Evolutionary conservation across 2,888 invertebrate genomes (phyloP).

Genomic region (Masnerella sp.): DNA sequence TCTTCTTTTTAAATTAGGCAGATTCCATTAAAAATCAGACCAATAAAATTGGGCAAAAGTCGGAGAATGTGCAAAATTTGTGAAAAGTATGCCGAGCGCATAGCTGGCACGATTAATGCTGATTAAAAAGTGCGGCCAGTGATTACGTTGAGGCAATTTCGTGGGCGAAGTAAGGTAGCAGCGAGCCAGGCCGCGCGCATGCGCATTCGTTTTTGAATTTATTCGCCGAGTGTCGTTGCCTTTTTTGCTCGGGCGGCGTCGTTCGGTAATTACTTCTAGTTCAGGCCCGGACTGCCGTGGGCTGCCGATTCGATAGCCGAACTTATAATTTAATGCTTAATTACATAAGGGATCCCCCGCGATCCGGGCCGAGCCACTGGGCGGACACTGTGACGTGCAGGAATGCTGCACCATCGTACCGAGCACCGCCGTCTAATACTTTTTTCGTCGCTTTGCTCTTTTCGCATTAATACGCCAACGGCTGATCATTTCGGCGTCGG

Average conservation of each 20-base stretch:
- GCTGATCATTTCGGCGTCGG: constrained; percentile 19
- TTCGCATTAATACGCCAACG: constrained; percentile 21
- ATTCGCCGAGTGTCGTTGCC: constrained; percentile 45
- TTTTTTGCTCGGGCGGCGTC: constrained; percentile 49
- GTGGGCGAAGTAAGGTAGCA: constrained; percentile 71
- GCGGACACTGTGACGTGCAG: constrained; percentile 75
- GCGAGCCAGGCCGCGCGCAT: constrained; percentile 27
- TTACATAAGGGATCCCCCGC: constrained; percentile 76
- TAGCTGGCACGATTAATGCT: constrained; percentile 61
- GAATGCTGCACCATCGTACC: constrained; percentile 60
- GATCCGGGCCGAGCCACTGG: constrained; percentile 76
- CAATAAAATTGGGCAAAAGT: too few relatives aligned
- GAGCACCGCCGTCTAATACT: constrained; percentile 37
- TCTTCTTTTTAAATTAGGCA: too few relatives aligned
- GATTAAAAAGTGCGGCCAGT: constrained; percentile 69
- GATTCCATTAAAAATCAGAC: too few relatives aligned
- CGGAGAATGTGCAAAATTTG: too few relatives aligned
- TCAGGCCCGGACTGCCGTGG: constrained; percentile 63
- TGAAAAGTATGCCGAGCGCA: too few relatives aligned
- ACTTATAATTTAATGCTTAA: constrained; percentile 78
- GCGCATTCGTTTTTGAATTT: constrained; percentile 48
- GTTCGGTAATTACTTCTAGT: constrained; percentile 74
- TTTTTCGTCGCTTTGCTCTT: constrained; percentile 18
- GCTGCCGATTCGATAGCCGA: constrained; percentile 74
- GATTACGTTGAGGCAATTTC: constrained; percentile 68